phyloP scores from a whole-genome alignment of 1,140 invertebrate species.

The Hetaerina americana region DNA sequence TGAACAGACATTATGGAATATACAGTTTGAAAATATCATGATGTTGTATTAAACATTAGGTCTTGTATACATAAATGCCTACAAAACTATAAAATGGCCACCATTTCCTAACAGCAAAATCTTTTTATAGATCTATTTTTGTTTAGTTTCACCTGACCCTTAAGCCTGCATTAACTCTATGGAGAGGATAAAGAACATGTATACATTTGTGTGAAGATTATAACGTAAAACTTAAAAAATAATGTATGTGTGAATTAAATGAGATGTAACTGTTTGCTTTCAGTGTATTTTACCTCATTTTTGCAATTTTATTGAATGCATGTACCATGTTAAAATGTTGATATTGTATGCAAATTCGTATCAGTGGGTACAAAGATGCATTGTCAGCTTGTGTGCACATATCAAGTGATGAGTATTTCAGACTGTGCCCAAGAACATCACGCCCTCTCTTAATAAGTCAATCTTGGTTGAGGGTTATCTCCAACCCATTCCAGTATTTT shows the following conservation, averaged over 20 bases:
- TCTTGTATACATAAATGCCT: not conserved
- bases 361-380: not conserved
- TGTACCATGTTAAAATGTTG: not conserved
- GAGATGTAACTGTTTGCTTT: not conserved
- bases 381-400: slow-evolving; percentile 10
- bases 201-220: not conserved
- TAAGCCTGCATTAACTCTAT: not conserved
- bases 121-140: not conserved
- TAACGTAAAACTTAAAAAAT: not conserved
- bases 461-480: not conserved
- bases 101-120: not conserved
- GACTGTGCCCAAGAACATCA: not conserved
- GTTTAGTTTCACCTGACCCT: not conserved
- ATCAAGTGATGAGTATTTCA: slow-evolving; percentile 6
- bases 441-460: not conserved
- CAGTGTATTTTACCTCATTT: not conserved
- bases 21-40: not conserved
- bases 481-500: not conserved
- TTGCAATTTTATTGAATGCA: not conserved
- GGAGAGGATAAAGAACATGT: not conserved
- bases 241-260: not conserved
- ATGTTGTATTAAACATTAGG: not conserved
- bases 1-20: not conserved
- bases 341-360: not conserved
- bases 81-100: not conserved